phyloP scores from a whole-genome alignment of 2,797 vertebrate species.

The Lagodon rhomboides region DNA sequence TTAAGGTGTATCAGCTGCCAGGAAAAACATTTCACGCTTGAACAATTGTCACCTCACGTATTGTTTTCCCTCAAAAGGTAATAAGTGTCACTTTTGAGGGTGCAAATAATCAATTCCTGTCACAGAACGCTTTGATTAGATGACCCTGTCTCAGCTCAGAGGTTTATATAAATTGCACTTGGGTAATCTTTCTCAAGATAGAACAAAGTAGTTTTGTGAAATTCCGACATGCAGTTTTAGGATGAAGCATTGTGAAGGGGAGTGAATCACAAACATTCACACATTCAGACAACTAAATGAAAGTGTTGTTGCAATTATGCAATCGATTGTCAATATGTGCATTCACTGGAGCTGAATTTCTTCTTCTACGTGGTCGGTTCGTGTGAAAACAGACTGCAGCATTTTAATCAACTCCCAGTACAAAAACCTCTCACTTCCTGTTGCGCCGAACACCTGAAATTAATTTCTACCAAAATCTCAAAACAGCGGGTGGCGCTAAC shows the following conservation, averaged over 20 bases:
- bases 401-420: not conserved
- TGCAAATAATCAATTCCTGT: constrained; percentile 16
- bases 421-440: not conserved
- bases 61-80: constrained; percentile 27
- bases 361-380: not conserved
- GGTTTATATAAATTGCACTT: not conserved
- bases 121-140: constrained; percentile 6
- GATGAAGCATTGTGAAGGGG: not conserved
- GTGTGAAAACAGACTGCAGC: not conserved
- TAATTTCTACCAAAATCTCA: no score
- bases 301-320: not conserved
- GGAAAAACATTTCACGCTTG: constrained; percentile 34
- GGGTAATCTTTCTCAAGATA: not conserved
- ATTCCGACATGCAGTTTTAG: not conserved
- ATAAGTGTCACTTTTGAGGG: constrained; percentile 31
- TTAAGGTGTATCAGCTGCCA: constrained; percentile 10
- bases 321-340: not conserved
- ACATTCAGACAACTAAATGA: not conserved
- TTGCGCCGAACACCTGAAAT: not conserved
- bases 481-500: no score
- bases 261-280: not conserved
- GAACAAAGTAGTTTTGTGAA: not conserved
- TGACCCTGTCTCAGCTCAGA: not conserved
- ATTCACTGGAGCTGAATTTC: not conserved
- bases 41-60: constrained; percentile 3